Percentiles rank a stretch among this genome's conserved stretches.
These are phyloP conservation scores for Leptopilina clavipes DNA, from an alignment of 1,140 invertebrate genomes.

Conservation along the genomic window DNA sequence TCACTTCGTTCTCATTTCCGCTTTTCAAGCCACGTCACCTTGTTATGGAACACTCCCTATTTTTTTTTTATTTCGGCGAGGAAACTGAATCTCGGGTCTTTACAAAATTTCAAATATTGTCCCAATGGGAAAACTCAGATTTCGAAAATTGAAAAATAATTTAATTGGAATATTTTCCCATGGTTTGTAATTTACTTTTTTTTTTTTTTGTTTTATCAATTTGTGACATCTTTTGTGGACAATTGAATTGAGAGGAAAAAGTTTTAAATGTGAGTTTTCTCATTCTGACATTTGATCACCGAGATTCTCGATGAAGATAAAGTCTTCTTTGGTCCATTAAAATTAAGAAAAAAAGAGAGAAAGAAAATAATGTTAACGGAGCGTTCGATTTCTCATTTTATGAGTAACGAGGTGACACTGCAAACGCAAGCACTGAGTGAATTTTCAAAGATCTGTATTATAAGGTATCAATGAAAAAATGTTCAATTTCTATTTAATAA, in stretches of 20 bases:
- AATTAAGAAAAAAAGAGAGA: background rate
- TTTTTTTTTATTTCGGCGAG: background rate
- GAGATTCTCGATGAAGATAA: constrained; percentile 29
- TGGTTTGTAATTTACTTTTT: too few relatives aligned
- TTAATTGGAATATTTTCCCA: background rate
- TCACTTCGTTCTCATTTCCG: background rate
- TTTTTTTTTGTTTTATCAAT: too few relatives aligned
- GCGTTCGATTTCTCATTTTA: background rate
- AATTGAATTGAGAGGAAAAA: too few relatives aligned
- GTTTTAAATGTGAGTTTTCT: too few relatives aligned
- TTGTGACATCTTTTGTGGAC: too few relatives aligned
- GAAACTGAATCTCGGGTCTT: constrained; percentile 9
- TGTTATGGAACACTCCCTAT: background rate
- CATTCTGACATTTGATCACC: background rate
- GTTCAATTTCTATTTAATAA: too few relatives aligned
- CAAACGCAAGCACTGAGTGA: constrained; percentile 2
- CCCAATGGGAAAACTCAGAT: background rate
- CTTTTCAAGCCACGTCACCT: background rate
- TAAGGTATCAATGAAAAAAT: background rate
- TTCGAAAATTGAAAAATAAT: background rate
- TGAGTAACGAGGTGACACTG: constrained; percentile 22
- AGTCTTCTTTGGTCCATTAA: constrained; percentile 30
- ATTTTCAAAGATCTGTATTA: background rate
- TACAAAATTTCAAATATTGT: background rate
- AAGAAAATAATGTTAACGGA: background rate